Evolutionary conservation across 2,888 invertebrate genomes (phyloP).

Genomic region (Zygogramma bicolorata): DNA sequence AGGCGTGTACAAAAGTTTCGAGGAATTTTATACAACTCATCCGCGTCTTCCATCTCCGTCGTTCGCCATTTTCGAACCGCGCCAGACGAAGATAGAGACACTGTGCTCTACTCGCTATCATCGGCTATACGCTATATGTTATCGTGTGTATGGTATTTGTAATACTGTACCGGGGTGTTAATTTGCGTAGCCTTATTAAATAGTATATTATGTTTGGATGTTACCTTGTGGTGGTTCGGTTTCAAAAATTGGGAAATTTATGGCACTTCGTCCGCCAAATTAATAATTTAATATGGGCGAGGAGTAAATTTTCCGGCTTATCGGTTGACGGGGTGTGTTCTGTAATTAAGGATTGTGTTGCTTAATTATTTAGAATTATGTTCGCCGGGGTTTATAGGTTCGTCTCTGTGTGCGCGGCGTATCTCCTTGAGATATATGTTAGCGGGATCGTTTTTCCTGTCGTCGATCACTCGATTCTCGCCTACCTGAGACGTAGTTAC

Average conservation of each 20-base stretch:
- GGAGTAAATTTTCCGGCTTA: conserved; percentile 48
- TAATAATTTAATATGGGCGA: conserved; percentile 58
- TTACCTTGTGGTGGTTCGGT: conserved; percentile 54
- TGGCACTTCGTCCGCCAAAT: conserved; percentile 55
- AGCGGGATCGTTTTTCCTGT: neutral
- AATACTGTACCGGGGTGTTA: conserved; percentile 64
- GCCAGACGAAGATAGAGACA: conserved; percentile 28
- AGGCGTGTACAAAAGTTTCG: neutral
- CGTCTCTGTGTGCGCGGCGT: neutral
- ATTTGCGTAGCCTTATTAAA: conserved; percentile 67
- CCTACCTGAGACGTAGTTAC: neutral
- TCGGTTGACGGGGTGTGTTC: conserved; percentile 43
- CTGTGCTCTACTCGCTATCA: conserved; percentile 40
- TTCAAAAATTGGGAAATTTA: conserved; percentile 64
- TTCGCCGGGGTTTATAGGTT: conserved; percentile 21
- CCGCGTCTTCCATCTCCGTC: conserved; percentile 28
- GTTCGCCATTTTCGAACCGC: conserved; percentile 13
- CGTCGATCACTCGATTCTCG: neutral
- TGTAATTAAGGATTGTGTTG: conserved; percentile 46
- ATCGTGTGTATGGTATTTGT: conserved; percentile 65
- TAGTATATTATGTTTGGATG: conserved; percentile 67
- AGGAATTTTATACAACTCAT: conserved; percentile 24
- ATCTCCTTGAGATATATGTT: neutral
- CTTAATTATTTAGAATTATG: conserved; percentile 48
- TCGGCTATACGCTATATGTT: conserved; percentile 63